Base-by-base conservation (phyloP, 2,888 invertebrate species). In the Diplazon laetatorius region DNA sequence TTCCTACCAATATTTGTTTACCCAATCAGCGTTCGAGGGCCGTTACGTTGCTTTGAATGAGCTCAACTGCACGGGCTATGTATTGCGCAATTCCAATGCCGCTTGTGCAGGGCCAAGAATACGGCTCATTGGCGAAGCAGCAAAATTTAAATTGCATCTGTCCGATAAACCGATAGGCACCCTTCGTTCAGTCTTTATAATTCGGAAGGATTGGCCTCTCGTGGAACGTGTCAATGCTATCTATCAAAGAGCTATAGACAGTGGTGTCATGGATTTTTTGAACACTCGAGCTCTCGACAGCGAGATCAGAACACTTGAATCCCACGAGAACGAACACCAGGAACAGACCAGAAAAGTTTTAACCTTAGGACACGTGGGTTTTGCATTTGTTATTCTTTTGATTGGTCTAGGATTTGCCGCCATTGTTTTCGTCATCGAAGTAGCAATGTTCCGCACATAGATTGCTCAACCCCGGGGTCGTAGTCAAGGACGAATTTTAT, bases 311-410 rank as follows among this genome's bases (percentile, higher is more conserved):
- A 18, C 4, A 10, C 8, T 30, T 14, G 6, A 10, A 46, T 14
- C 14, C 22, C 10, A 16, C 1, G 44, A 16, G 1, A 44, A 62
- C 22, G 6, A 30, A 30, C 4, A 30, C 4, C 9, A 14, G 25
- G 10, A 46, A n/a, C n/a, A 22, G 5, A 10, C 25, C n/a, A 22
- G 9, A 14, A 25, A 22, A 0, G 22, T 42, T 25, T 22, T 25
- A 25, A 62, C 62, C 10, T 16, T 62, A 10, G 9, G 14, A 6
- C 42, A 62, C n/a, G 14, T 62, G 44, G 10, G 14, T 14, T 62
- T 62, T 25, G 44, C 62, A 0, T 62, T 62, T n/a, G 44, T 8
- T 0, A 30, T 25, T 9, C 44, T 62, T 2, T 42, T 22, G 1
- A 22, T 62, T 14, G 44, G 62, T 12, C 39, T 60, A 22, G 10